A percentile compares a stretch with the other conserved stretches of the same genome.
phyloP scores from a whole-genome alignment of 2,888 invertebrate species.

The Steromphala cineraria region DNA sequence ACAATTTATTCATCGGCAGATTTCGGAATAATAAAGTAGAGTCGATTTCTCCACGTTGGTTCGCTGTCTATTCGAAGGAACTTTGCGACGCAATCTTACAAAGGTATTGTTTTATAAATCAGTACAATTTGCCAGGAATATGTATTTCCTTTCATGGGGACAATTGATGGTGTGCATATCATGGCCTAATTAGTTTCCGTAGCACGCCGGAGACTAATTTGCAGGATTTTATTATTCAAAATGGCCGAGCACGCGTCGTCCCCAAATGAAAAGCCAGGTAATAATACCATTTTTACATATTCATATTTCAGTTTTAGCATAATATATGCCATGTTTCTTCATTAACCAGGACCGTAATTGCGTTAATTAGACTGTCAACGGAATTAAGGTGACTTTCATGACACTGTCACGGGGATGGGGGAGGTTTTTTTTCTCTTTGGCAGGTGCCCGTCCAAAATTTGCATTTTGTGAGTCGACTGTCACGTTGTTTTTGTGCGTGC shows the following conservation, averaged over 20 bases:
- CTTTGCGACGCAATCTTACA: too few species aligned
- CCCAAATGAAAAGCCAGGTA: constrained; percentile 60
- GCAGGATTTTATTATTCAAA: constrained; percentile 68
- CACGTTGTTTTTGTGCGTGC: neutral
- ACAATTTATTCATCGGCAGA: constrained; percentile 20
- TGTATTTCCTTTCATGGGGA: neutral
- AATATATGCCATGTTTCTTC: constrained; percentile 33
- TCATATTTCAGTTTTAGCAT: constrained; percentile 54
- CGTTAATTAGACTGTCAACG: constrained; percentile 18
- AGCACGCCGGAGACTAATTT: constrained; percentile 56
- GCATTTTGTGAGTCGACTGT: neutral
- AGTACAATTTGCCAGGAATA: neutral
- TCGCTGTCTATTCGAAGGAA: neutral
- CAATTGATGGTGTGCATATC: neutral
- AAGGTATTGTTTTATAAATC: neutral
- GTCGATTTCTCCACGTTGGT: neutral
- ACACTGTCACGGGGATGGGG: neutral
- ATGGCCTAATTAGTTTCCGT: constrained; percentile 49
- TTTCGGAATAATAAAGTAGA: constrained; percentile 16
- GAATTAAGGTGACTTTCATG: neutral
- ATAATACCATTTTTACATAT: constrained; percentile 64
- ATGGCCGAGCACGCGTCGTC: constrained; percentile 57
- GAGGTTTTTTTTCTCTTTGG: neutral
- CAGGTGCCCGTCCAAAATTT: constrained; percentile 20
- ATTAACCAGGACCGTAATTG: constrained; percentile 18